phyloP scores from a whole-genome alignment of 2,888 invertebrate species.

The Galerucella calmariensis region DNA sequence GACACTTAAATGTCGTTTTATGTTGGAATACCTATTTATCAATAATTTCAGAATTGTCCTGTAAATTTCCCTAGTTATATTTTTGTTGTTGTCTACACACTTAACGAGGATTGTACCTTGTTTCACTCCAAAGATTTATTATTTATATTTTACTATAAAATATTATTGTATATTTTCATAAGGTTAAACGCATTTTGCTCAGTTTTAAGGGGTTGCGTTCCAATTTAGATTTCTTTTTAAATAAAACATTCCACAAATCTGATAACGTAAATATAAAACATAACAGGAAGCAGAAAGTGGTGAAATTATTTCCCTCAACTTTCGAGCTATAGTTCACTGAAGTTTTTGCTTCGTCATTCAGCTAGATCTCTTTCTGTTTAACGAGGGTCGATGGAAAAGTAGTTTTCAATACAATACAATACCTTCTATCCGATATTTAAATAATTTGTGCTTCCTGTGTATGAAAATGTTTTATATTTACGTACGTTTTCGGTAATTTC shows the following conservation, averaged over 20 bases:
- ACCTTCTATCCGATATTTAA: too few species aligned
- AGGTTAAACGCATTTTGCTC: background rate
- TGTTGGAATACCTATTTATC: background rate
- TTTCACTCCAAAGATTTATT: constrained; percentile 36
- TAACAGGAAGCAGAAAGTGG: background rate
- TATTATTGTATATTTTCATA: background rate
- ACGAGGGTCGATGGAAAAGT: too few species aligned
- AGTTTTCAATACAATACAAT: too few species aligned
- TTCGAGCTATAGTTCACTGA: too few species aligned
- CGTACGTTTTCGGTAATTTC: background rate
- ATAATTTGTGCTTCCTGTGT: too few species aligned
- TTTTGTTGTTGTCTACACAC: constrained; percentile 22
- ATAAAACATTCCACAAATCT: constrained; percentile 14
- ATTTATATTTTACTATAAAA: constrained; percentile 13
- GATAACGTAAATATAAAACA: constrained; percentile 5
- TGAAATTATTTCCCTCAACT: too few species aligned
- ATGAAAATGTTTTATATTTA: background rate
- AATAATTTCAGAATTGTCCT: constrained; percentile 18
- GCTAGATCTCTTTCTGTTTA: too few species aligned
- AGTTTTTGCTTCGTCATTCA: too few species aligned
- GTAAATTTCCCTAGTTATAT: constrained; percentile 14
- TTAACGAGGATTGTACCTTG: constrained; percentile 17
- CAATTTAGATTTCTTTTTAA: background rate
- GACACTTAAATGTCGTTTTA: too few species aligned
- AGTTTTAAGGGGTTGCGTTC: background rate